Base-by-base conservation (phyloP, 2,888 invertebrate species). In the Chrysolina americana region DNA sequence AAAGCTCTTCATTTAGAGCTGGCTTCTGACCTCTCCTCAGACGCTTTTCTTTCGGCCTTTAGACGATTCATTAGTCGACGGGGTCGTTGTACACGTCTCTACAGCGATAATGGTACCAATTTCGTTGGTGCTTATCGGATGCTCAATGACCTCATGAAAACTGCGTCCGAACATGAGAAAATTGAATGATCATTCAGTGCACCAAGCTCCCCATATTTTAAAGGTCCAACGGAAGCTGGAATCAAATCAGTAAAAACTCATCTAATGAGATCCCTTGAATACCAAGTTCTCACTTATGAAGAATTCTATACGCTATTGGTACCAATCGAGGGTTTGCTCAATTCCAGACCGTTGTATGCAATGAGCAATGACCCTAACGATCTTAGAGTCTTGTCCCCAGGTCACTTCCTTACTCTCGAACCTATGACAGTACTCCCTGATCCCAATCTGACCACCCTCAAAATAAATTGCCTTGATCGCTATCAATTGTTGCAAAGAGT, bases 171-270 rank as follows among this genome's bases (percentile, higher is more conserved):
- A n/a, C n/a, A n/a, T n/a, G n/a, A n/a, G n/a, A n/a, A n/a, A 47
- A 8, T 47, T 47, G 47, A n/a, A 48, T 48, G 48, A 15, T 48
- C 48, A 48, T 48, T 48, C 48, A 48, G 48, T 15, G 48, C 48
- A 11, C 48, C 48, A 48, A 48, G 48, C 15, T 48, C 48, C 15
- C 48, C 48, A 48, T 15, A 48, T 48, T 48, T 48, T 48, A 85
- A 85, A 1, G 86, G 85, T 11, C 48, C 85, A 4, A 83, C 82
- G 83, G 85, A 86, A 63, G 77, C 81, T 11, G 81, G 80, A 11
- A 77, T 86, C 1, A 83, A 83, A 69, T 80, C 80, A 0, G 73
- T 15, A 76, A 85, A 87, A 76, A 70, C 64, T 64, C 83, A 84
- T 66, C 56, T 85, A 23, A 64, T 66, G 13, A 75, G 81, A 17